Evolutionary conservation across 2,888 invertebrate genomes (phyloP), one percentile per base, ranked within the genome.

Genomic region (Oegoconia quadripuncta): DNA sequence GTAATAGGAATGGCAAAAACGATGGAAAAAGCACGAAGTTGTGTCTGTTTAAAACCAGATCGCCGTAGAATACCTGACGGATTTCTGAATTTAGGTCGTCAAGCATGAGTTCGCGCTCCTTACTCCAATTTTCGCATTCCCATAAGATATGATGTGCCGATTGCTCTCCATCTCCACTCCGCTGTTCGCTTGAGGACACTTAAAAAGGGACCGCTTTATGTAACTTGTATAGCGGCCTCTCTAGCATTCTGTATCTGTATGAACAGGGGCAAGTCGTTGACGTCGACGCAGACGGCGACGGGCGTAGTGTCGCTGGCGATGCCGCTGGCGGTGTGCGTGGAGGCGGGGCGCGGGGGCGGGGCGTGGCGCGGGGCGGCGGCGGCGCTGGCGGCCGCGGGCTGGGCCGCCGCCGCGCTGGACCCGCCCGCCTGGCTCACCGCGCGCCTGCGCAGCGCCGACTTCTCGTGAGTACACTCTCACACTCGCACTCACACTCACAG

Each of bases 191-290:
- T 18, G 18, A 18, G 7, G 18, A 5, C 18, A 7, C 9, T 12
- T n/a, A 20, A 26, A 26, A 14, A 18, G 4, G 7, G 18, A 3
- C 18, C 18, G 18, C 4, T 18, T 18, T 5, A 18, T 18, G n/a
- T n/a, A n/a, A n/a, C n/a, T n/a, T n/a, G n/a, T n/a, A n/a, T n/a
- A n/a, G n/a, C n/a, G n/a, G n/a, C n/a, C n/a, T n/a, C n/a, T n/a
- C n/a, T n/a, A n/a, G n/a, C n/a, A n/a, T 3, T 32, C 1, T 1
- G 2, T 14, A 13, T 12, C 1, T 18, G 2, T 3, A 7, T 3
- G 3, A 80, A 2, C 79, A 97, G 97, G 96, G 98, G 97, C 34
- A 95, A 96, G 59, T 97, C 97, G 59, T 86, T 98, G 56, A 98
- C 98, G 12, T 97, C 97, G 9, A 93, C 96, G 0, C 89, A 96